A percentile compares a stretch with the other conserved stretches of the same genome.
Evolutionary conservation across 2,797 vertebrate species (phyloP).

Genomic region (Chrysocyon brachyurus): DNA sequence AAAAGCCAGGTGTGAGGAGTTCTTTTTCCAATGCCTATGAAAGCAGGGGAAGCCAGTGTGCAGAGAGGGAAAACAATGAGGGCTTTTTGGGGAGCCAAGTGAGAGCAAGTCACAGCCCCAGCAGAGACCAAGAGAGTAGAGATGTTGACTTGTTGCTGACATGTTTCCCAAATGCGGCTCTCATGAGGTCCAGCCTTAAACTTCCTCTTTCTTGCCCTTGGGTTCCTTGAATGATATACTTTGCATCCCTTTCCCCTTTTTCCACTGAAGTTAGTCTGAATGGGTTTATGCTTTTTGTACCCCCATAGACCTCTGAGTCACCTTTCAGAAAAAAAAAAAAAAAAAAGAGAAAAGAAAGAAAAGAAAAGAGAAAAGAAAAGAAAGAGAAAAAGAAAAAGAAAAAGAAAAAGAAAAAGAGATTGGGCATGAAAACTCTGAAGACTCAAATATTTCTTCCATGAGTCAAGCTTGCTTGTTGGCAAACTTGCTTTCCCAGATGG

Average conservation of each 20-base stretch:
- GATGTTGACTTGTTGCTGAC: not conserved
- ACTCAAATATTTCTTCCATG: not conserved
- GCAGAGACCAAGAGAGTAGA: fast-evolving
- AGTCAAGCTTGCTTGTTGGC: too few relatives aligned
- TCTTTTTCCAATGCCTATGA: not conserved
- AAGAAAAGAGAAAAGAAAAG: not conserved
- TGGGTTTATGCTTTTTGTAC: not conserved
- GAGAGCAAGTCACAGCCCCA: not conserved
- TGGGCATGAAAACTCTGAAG: not conserved
- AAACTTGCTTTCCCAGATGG: not conserved
- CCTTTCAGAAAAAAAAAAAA: not conserved
- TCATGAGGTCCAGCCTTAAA: not conserved
- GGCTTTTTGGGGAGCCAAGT: not conserved
- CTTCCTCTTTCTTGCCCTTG: not conserved
- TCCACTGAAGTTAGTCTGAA: not conserved
- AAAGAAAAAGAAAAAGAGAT: not conserved
- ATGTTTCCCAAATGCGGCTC: not conserved
- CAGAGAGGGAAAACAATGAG: not conserved
- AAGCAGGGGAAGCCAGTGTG: not conserved
- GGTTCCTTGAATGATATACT: not conserved
- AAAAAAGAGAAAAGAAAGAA: too few relatives aligned
- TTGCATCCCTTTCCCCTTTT: too few relatives aligned
- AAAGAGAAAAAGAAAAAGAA: too few relatives aligned
- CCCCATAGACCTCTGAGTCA: not conserved
- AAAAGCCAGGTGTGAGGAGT: not conserved